Evolutionary conservation across 1,140 invertebrate species (phyloP).

Genomic region (Drosophila gunungcola): DNA sequence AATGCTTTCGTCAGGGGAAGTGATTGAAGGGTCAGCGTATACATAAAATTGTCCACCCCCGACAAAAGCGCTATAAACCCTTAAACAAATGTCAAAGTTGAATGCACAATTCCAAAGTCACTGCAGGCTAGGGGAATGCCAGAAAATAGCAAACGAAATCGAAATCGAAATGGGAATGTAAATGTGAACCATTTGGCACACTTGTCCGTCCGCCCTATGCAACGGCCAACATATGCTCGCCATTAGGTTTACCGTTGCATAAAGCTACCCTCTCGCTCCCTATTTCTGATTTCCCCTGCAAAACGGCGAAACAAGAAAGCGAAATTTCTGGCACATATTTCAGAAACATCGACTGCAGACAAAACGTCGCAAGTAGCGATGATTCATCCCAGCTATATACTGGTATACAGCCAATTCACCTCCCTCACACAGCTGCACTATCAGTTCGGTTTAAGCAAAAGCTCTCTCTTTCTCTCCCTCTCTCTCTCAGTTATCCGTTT

Average conservation of each 20-base stretch:
- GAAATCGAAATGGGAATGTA: slow-evolving; percentile 48
- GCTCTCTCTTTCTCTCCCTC: slow-evolving; percentile 13
- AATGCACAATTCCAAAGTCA: slow-evolving; percentile 41
- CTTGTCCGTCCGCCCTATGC: slow-evolving; percentile 27
- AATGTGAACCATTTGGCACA: slow-evolving; percentile 39
- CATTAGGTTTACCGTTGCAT: slow-evolving; percentile 56
- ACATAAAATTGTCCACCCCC: too few relatives aligned
- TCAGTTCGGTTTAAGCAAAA: slow-evolving; percentile 8
- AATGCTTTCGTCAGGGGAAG: slow-evolving; percentile 8
- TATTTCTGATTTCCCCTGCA: slow-evolving; percentile 16
- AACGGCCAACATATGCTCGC: slow-evolving; percentile 36
- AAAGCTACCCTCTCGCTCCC: slow-evolving; percentile 36
- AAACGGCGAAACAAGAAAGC: slow-evolving; percentile 71
- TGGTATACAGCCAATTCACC: slow-evolving; percentile 11
- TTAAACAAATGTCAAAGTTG: slow-evolving; percentile 75
- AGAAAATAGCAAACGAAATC: slow-evolving; percentile 56
- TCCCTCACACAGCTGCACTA: slow-evolving; percentile 36
- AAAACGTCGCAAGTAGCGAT: slow-evolving; percentile 64
- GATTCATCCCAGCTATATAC: slow-evolving; percentile 50
- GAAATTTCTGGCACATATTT: slow-evolving; percentile 82
- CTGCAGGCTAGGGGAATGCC: slow-evolving; percentile 1
- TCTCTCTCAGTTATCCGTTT: slow-evolving; percentile 9
- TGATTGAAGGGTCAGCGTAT: slow-evolving; percentile 11
- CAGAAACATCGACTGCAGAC: slow-evolving; percentile 61
- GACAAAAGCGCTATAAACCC: neutral